A percentile compares a stretch with the other conserved stretches of the same genome.
Conservation (phyloP, 2,797 vertebrate species). For the Sebastiscus albofasciatus region DNA sequence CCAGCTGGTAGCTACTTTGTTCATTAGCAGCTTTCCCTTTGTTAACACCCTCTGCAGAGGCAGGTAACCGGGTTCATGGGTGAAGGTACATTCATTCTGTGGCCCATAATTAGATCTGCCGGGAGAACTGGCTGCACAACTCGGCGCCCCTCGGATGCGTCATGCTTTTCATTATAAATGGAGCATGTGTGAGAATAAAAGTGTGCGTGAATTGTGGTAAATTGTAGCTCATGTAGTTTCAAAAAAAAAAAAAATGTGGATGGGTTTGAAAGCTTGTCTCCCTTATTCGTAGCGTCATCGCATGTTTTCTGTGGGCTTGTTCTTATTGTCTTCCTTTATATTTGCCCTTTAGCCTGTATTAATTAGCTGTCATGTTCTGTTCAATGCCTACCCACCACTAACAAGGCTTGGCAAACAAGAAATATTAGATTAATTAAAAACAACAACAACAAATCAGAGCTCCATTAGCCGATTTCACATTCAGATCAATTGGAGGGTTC, state of each 20-base stretch:
- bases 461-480: conserved; percentile 41
- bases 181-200: conserved; percentile 3
- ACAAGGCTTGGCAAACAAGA: conserved; percentile 38
- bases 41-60: conserved; percentile 10
- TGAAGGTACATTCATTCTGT: conserved; percentile 65
- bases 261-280: conserved; percentile 24
- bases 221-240: too few relatives aligned
- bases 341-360: conserved; percentile 37
- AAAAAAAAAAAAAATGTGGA: background rate
- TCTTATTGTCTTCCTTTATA: background rate
- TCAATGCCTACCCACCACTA: background rate
- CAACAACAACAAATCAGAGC: conserved; percentile 28
- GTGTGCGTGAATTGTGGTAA: background rate
- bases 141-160: conserved; percentile 21
- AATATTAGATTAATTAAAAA: conserved; percentile 48
- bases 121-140: conserved; percentile 58
- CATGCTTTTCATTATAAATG: conserved; percentile 61
- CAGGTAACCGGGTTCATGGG: conserved; percentile 61
- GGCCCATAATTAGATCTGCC: conserved; percentile 76
- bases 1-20: conserved; percentile 15
- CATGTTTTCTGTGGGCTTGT: background rate
- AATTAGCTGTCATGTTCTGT: conserved; percentile 49
- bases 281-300: conserved; percentile 17
- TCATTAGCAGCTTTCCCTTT: conserved; percentile 24
- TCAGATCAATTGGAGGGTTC: conserved; percentile 19